phyloP scores from a whole-genome alignment of 2,113 vertebrate genomes.

The Scatophagus argus region DNA sequence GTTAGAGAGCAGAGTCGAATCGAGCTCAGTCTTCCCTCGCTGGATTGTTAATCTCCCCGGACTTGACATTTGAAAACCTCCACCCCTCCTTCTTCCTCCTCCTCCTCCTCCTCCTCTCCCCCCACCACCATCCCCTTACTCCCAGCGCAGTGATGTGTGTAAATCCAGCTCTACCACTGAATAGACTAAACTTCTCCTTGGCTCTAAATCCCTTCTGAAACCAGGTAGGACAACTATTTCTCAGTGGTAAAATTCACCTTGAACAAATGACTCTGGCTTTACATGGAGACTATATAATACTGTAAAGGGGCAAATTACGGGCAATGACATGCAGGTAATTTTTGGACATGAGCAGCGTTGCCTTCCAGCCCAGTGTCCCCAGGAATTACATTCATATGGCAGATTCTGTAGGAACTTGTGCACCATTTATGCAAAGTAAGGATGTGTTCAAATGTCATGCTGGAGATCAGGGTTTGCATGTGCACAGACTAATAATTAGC shows the following conservation, averaged over 20 bases:
- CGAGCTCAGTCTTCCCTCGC: conserved; percentile 53
- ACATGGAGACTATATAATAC: conserved; percentile 33
- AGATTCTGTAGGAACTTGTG: background rate
- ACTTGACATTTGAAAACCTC: conserved; percentile 81
- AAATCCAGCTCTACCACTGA: conserved; percentile 66
- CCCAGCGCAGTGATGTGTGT: conserved; percentile 61
- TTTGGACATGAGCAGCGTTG: conserved; percentile 24
- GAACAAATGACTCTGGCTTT: conserved; percentile 51
- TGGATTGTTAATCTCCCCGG: conserved; percentile 74
- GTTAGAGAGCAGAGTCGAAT: conserved; percentile 32
- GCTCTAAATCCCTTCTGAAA: conserved; percentile 72
- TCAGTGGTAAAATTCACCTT: conserved; percentile 71
- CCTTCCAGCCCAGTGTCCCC: conserved; percentile 40
- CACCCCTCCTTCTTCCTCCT: conserved; percentile 37
- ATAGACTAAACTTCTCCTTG: conserved; percentile 68
- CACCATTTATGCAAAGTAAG: background rate
- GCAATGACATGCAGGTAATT: conserved; percentile 42
- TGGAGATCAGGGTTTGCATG: background rate
- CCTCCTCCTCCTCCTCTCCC: conserved; percentile 14
- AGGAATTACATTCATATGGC: conserved; percentile 8
- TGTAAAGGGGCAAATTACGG: conserved; percentile 35
- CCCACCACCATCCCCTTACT: conserved; percentile 11
- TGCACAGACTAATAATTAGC: background rate
- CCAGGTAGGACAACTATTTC: conserved; percentile 58
- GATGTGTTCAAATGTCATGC: background rate